A percentile compares a stretch with the other conserved stretches of the same genome.
phyloP scores from a whole-genome alignment of 2,888 invertebrate genomes.

The Drosophila buzzatii region DNA sequence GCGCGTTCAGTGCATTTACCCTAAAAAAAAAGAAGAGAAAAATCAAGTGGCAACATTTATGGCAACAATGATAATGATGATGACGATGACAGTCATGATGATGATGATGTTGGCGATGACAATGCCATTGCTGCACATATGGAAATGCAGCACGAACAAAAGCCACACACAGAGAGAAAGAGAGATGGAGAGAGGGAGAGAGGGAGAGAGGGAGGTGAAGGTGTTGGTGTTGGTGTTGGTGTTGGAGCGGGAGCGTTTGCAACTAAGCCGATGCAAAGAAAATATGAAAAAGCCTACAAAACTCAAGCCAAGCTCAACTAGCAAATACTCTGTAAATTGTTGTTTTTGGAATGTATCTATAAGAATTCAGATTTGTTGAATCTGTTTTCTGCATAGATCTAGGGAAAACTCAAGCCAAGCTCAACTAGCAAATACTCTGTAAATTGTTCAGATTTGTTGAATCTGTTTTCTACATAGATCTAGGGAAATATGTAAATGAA shows the following conservation, averaged over 20 bases:
- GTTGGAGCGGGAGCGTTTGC: background rate
- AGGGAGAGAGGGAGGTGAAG: background rate
- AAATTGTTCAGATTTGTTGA: background rate
- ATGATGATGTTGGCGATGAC: constrained; percentile 44
- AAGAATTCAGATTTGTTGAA: background rate
- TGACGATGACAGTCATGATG: constrained; percentile 23
- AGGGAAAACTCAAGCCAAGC: too few relatives aligned
- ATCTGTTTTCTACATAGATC: background rate
- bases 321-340: constrained; percentile 12
- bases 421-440: constrained; percentile 18
- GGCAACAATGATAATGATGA: constrained; percentile 34
- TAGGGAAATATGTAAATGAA: background rate
- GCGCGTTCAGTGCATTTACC: constrained; percentile 70
- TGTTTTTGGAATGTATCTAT: background rate
- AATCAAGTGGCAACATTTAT: constrained; percentile 50
- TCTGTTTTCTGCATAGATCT: background rate
- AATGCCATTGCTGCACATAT: constrained; percentile 53
- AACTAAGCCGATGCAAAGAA: constrained; percentile 51
- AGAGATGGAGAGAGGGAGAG: background rate
- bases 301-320: background rate
- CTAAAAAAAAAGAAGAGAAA: constrained; percentile 42
- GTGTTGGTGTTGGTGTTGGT: too few relatives aligned
- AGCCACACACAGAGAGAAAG: constrained; percentile 14
- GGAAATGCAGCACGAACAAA: constrained; percentile 65
- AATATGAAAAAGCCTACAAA: constrained; percentile 12